phyloP scores from a whole-genome alignment of 2,113 vertebrate species.

The Heptranchias perlo region DNA sequence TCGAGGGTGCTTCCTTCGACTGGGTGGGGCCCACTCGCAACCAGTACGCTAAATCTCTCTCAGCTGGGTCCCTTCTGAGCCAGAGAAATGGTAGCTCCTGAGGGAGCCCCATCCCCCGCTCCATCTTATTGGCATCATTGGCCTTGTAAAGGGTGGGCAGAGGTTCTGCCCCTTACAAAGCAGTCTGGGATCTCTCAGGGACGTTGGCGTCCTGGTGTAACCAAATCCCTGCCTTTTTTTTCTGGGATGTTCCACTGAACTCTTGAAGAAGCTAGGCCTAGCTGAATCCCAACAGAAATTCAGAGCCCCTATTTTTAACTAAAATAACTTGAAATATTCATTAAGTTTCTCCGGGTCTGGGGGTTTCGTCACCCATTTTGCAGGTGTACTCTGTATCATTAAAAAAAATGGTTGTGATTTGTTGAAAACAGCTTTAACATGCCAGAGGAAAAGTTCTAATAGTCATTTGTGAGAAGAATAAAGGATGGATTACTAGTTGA shows the following conservation, averaged over 20 bases:
- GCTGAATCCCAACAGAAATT: background rate
- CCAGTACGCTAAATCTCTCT: background rate
- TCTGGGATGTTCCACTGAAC: background rate
- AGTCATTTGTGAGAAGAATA: background rate
- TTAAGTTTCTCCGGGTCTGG: background rate
- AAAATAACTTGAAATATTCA: background rate
- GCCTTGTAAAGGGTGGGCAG: too few relatives aligned
- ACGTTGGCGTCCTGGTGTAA: background rate
- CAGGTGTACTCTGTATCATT: background rate
- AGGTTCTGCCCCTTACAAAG: background rate
- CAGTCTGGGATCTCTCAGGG: background rate
- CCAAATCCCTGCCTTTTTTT: background rate
- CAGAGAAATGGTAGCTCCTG: background rate
- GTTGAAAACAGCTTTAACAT: background rate
- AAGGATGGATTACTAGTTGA: background rate
- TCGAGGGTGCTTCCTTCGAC: background rate
- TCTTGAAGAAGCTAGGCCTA: background rate
- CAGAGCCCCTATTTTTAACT: background rate
- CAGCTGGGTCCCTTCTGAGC: background rate
- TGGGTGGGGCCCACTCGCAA: background rate
- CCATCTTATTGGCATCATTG: background rate
- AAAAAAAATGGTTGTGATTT: background rate
- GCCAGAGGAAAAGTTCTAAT: background rate
- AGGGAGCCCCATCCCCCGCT: too few relatives aligned
- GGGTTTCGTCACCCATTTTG: background rate